Percentiles rank a stretch among this genome's conserved stretches.
phyloP scores from a whole-genome alignment of 2,888 invertebrate species.

The Sesamia inferens region DNA sequence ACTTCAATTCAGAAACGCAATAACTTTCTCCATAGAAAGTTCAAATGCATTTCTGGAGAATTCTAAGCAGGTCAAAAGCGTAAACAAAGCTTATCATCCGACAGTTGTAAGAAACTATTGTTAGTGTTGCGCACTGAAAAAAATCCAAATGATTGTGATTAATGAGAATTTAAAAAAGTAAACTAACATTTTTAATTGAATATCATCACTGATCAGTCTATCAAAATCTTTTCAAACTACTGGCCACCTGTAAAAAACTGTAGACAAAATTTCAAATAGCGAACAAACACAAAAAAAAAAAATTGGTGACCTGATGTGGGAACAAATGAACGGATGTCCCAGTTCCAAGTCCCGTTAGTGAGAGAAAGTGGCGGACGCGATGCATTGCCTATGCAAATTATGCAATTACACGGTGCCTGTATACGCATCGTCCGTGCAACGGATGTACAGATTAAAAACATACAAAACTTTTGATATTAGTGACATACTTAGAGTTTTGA shows the following conservation, averaged over 20 bases:
- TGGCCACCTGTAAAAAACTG: conserved; percentile 50
- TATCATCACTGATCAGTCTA: conserved; percentile 5
- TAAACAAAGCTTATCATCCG: conserved; percentile 24
- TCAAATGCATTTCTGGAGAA: conserved; percentile 40
- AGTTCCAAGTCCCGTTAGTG: conserved; percentile 84
- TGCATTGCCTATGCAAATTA: conserved; percentile 88
- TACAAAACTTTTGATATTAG: conserved; percentile 47
- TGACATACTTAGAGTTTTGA: conserved; percentile 53
- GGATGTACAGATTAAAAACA: conserved; percentile 58
- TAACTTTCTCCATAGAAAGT: conserved; percentile 54
- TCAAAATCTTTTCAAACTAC: conserved; percentile 21
- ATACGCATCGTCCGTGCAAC: conserved; percentile 58
- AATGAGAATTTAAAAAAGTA: conserved; percentile 6
- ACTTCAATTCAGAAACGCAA: conserved; percentile 2
- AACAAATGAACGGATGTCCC: conserved; percentile 79
- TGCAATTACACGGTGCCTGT: conserved; percentile 80
- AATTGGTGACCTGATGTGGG: conserved; percentile 63
- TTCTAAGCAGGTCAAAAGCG: conserved; percentile 33
- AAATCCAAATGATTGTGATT: conserved; percentile 18
- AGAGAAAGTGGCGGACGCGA: conserved; percentile 83
- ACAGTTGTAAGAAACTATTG: conserved; percentile 17
- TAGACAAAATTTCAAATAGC: conserved; percentile 54
- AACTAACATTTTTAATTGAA: neutral
- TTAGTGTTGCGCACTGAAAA: neutral
- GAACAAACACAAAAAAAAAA: conserved; percentile 50